Percentiles rank a stretch among this genome's conserved stretches.
phyloP scores from a whole-genome alignment of 1,140 invertebrate species.

The Drosophila kurseongensis region DNA sequence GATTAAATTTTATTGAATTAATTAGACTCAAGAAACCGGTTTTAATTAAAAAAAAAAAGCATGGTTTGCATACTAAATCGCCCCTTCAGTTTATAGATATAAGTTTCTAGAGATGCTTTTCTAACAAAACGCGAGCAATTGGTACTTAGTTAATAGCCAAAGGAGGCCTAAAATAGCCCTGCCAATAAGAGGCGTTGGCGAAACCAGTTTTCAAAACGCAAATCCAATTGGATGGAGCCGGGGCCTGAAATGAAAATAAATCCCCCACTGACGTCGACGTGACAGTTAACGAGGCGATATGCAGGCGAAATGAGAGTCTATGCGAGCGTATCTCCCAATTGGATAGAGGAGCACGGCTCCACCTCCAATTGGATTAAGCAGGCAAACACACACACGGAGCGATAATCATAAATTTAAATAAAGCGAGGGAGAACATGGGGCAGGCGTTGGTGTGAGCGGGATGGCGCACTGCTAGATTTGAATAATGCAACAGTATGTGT shows the following conservation, averaged over 20 bases:
- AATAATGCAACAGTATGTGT: slow-evolving; percentile 61
- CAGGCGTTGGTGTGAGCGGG: slow-evolving; percentile 29
- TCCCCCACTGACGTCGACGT: slow-evolving; percentile 14
- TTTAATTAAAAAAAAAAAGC: no score
- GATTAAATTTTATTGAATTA: no score
- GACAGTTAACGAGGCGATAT: slow-evolving; percentile 54
- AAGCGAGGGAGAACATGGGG: slow-evolving; percentile 14
- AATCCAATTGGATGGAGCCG: slow-evolving; percentile 72
- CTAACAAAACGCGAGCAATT: background rate
- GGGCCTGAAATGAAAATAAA: slow-evolving; percentile 31
- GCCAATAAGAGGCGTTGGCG: slow-evolving; percentile 45
- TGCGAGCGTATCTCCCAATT: slow-evolving; percentile 27
- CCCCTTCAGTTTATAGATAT: no score
- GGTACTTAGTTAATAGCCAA: background rate
- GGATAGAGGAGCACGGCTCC: slow-evolving; percentile 68
- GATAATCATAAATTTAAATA: slow-evolving; percentile 81
- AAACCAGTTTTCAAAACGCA: slow-evolving; percentile 70
- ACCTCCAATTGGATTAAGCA: slow-evolving; percentile 78
- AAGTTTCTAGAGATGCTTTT: no score
- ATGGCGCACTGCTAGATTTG: slow-evolving; percentile 54
- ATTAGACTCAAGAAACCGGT: no score
- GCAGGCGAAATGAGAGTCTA: slow-evolving; percentile 50
- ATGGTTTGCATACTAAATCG: no score
- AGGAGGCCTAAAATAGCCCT: slow-evolving; percentile 14
- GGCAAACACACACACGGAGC: slow-evolving; percentile 17